A percentile compares a stretch with the other conserved stretches of the same genome.
Conservation (phyloP, 2,113 vertebrate genomes). For the Tyto alba region DNA sequence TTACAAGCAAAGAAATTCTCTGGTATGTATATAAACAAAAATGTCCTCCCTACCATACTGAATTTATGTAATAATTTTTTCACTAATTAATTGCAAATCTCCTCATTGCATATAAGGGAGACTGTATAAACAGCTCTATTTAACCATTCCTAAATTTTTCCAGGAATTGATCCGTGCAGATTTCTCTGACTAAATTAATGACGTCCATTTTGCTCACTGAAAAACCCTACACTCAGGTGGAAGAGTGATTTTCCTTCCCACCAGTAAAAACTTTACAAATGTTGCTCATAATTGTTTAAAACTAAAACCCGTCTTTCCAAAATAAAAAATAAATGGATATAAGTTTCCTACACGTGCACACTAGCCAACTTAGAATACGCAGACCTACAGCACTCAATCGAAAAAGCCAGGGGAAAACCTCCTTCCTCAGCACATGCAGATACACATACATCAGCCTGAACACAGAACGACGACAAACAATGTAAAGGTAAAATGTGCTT, state of each 20-base stretch:
- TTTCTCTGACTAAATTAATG: neutral
- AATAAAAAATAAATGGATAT: neutral
- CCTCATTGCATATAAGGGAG: neutral
- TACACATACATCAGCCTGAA: neutral
- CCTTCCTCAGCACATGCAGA: neutral
- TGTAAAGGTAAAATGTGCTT: neutral
- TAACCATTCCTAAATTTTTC: neutral
- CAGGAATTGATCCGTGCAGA: neutral
- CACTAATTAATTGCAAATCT: neutral
- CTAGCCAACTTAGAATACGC: neutral
- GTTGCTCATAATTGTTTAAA: neutral
- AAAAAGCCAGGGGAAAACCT: neutral
- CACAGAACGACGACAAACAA: neutral
- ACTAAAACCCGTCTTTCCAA: neutral
- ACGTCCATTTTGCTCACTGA: neutral
- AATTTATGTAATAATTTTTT: neutral
- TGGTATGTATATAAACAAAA: neutral
- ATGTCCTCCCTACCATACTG: neutral
- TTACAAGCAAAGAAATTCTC: neutral
- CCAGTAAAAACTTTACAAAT: neutral
- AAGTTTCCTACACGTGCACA: neutral
- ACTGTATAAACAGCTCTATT: neutral
- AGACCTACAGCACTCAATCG: neutral
- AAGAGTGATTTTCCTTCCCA: neutral
- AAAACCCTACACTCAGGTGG: neutral